Base-by-base conservation (phyloP, 1,140 invertebrate genomes). In the Nymphalis io region DNA sequence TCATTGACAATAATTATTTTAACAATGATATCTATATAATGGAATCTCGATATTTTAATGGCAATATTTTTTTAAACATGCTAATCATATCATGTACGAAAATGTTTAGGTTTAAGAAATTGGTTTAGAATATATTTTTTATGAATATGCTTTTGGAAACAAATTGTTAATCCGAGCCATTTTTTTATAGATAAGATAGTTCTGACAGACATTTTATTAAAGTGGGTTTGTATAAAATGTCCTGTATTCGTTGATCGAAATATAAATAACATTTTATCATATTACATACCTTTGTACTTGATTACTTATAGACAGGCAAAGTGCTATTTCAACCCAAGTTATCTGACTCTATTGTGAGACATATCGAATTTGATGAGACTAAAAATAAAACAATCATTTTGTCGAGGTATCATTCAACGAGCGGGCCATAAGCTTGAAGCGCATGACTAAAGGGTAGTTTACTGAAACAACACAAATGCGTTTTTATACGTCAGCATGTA, bases 121-220 rank as follows among this genome's bases (percentile, higher is more conserved):
- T 70, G n/a, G 51, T 55, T 55, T 55, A 79, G 6, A 33, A 33
- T 69, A 73, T 73, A 73, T 72, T 69, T 74, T 39, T 72, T 68
- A 75, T 63, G 48, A 48, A 18, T 51, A 2, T 51, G 42, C 42
- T 68, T 68, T 38, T 68, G 42, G 44, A 55, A 70, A 63, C 62
- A 53, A 20, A 60, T 70, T 71, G 61, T 68, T 61, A 89, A 89
- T 88, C 87, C 86, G 87, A 89, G 87, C 87, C 87, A 89, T 89
- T 85, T 85, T 33, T 80, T 70, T 67, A 18, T 68, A 68, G 48
- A 55, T 61, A 68, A 68, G 44, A 12, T 65, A 68, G 69, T 62
- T 58, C 40, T 27, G 21, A 23, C 23, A 55, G 23, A 21, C 12
- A 23, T 55, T 16, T 27, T 21, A 13, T 11, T 21, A 15, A 6